Evolutionary conservation across 1,140 invertebrate genomes (phyloP).

Genomic region (Drosophila bocqueti): DNA sequence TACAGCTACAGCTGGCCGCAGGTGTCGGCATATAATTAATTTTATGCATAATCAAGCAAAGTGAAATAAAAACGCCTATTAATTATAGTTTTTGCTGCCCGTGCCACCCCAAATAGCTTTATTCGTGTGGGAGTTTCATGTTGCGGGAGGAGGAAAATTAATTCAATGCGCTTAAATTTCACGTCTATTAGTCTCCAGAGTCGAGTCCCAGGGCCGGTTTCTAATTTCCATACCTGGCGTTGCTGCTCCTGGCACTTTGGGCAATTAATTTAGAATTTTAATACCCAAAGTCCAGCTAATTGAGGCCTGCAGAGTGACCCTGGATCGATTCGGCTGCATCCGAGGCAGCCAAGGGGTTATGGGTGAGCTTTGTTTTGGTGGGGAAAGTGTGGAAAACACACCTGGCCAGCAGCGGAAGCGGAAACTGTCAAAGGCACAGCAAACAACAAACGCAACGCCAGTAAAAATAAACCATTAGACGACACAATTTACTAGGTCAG

Average conservation of each 20-base stretch:
- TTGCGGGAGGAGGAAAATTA: constrained; percentile 43
- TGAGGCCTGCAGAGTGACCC: constrained; percentile 42
- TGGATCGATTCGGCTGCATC: constrained; percentile 35
- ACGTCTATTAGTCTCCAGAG: constrained; percentile 79
- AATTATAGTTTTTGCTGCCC: constrained; percentile 74
- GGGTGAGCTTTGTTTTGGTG: constrained; percentile 17
- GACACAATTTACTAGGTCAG: constrained; percentile 75
- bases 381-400: constrained; percentile 32
- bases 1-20: constrained; percentile 22
- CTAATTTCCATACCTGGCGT: constrained; percentile 67
- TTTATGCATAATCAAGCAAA: constrained; percentile 69
- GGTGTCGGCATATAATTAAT: constrained; percentile 73
- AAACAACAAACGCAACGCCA: constrained; percentile 47
- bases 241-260: constrained; percentile 51
- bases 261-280: constrained; percentile 82
- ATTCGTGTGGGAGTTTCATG: constrained; percentile 33
- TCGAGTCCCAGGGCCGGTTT: constrained; percentile 48
- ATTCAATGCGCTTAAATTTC: constrained; percentile 83
- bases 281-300: constrained; percentile 71
- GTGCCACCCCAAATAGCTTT: constrained; percentile 60
- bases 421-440: constrained; percentile 78
- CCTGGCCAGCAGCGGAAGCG: constrained; percentile 66
- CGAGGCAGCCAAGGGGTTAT: constrained; percentile 20
- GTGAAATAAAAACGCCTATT: constrained; percentile 76
- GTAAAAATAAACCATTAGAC: constrained; percentile 67